Percentiles rank a stretch among this genome's conserved stretches.
These are phyloP conservation scores for Galeruca laticollis DNA, from an alignment of 2,888 invertebrate genomes.

Conservation along the genomic window DNA sequence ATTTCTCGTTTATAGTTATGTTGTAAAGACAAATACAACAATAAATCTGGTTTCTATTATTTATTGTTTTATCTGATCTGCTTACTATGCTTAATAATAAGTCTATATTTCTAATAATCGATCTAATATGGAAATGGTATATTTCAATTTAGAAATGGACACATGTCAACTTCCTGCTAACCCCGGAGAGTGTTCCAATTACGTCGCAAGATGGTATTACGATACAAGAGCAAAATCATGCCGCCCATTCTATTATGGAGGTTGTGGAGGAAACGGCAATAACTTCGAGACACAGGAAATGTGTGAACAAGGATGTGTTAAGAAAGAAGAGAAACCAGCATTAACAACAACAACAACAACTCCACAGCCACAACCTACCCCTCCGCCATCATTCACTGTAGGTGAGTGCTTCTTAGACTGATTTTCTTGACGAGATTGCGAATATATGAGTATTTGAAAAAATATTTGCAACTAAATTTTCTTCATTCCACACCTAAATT, in stretches of 20 bases:
- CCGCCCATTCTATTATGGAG: conserved; percentile 87
- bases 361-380: conserved; percentile 21
- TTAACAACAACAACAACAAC: conserved; percentile 48
- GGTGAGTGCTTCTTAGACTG: conserved; percentile 46
- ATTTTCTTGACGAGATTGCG: neutral
- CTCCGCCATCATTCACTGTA: conserved; percentile 47
- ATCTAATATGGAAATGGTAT: neutral
- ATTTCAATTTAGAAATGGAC: conserved; percentile 65
- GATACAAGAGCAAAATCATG: conserved; percentile 82
- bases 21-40: too few species aligned
- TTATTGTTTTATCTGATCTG: too few species aligned
- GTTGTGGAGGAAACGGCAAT: conserved; percentile 93
- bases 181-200: conserved; percentile 82
- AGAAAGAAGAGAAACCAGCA: conserved; percentile 49
- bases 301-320: conserved; percentile 76
- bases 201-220: conserved; percentile 84
- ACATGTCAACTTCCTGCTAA: conserved; percentile 82
- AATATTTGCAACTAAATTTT: too few species aligned
- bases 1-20: too few species aligned
- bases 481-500: too few species aligned
- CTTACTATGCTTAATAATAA: neutral
- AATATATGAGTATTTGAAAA: too few species aligned
- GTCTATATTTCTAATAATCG: neutral
- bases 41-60: too few species aligned
- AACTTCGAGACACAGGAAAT: conserved; percentile 79